Evolutionary conservation across 2,888 invertebrate genomes (phyloP), one percentile per base, ranked within the genome.

Genomic region (Troides helena): DNA sequence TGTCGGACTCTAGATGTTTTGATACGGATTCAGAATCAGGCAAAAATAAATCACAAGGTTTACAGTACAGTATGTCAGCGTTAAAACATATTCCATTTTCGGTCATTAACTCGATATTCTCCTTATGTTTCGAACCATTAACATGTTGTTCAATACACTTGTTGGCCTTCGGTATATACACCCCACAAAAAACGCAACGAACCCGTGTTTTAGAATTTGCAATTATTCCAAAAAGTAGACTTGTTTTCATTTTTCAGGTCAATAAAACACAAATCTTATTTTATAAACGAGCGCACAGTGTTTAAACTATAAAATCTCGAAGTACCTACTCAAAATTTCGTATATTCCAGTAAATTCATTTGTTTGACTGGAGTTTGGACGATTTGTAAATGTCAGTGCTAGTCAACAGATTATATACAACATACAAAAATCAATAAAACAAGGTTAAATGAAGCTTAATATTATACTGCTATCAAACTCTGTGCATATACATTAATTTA

Each of bases 131-230:
- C 30, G 81, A 77, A 10, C 88, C 88, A 69, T 87, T 85, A 23
- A 79, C 81, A 73, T 89, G 89, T 73, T 89, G 86, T 67, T 88
- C 87, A 68, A 89, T 88, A 72, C 87, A 88, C 84, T 84, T 87
- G 63, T 77, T 82, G 2, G 87, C 85, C 71, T 88, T 89, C 25
- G 89, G 86, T 73, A 89, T 85, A 73, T 78, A 82, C 3, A 88
- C 87, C 53, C 85, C 88, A 76, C 89, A 89, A 74, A 85, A 85
- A 63, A 86, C 76, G 74, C 89, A 89, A 65, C 85, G 85, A 30
- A 88, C 86, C 68, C 85, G 81, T 58, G 87, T 86, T 72, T 88
- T 86, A 0, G 89, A 86, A 72, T 79, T 80, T 18, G 75, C 81
- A 23, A 88, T 81, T 71, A 89, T 84, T 7, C 88, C 89, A 71